Base-by-base conservation (phyloP, 1,140 invertebrate species). In the Drosophila varians region DNA sequence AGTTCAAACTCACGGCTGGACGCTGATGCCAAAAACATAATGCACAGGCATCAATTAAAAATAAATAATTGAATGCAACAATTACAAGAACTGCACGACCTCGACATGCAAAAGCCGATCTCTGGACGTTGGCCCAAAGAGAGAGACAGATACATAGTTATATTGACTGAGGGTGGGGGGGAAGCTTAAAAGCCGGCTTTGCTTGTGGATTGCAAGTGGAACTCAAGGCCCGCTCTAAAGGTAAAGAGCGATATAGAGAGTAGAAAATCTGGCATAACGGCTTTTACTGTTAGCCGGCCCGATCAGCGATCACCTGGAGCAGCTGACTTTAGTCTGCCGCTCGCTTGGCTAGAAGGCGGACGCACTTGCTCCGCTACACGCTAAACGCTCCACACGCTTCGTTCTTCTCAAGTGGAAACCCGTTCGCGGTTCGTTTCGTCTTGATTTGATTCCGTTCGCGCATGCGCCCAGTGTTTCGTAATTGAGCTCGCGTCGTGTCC, bases 381-480 rank as follows among this genome's bases (percentile, higher is more conserved):
- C 42, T 25, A n/a, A n/a, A 4, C 7, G 21, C 23, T 46, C 19
- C 7, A 28, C 36, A 38, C 12, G n/a, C n/a, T n/a, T n/a, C n/a
- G 6, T 38, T 49, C 38, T 12, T 28, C 40, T 31, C 2, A 42
- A 58, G 45, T 31, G 55, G 56, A 64, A 82, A 84, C 78, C 52
- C 54, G 79, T 83, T 83, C 72, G 19, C 48, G 23, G 45, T 43
- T 21, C 51, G 65, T 21, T 43, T 42, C 38, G 40, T 16, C 54
- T 73, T 9, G 68, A 52, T 25, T 19, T 54, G 48, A 16, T 36
- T 31, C 49, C 72, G 62, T 72, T 36, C 60, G 76, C 80, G 82
- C 69, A 75, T 74, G 82, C 77, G 77, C 82, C 49, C 61, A 74
- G 82, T 87, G 74, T 87, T 87, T 87, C 82, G 82, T 87, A 87